Evolutionary conservation across 2,113 vertebrate genomes (phyloP), one percentile per base, ranked within the genome.

Genomic region (Corythaeola cristata): DNA sequence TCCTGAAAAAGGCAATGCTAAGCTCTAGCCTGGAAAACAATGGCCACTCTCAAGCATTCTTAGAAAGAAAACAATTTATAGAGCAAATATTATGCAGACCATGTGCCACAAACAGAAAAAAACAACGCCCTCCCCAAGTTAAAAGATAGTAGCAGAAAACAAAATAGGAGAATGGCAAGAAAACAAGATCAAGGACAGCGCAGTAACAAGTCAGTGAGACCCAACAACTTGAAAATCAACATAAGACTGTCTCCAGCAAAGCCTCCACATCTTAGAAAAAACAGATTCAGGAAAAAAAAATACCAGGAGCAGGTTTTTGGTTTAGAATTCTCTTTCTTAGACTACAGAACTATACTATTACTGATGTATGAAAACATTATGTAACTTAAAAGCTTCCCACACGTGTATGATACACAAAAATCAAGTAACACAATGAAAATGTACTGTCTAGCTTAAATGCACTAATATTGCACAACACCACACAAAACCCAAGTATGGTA

Each of bases 211-310:
- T 52, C 63, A 28, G 6, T 0, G 0, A 50, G 7, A 26, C 45
- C 71, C 45, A 73, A 37, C 39, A 80, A 66, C 24, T 32, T 59
- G 15, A 35, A 78, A 30, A 64, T 26, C 49, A 72, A 24, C 1
- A 0, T 6, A 75, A 15, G 2, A 33, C 7, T 1, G 2, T 5
- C 32, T 52, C 15, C 15, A 64, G 11, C 53, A 16, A 45, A 53
- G 24, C 50, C 5, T 35, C 35, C 3, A 37, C 2, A 2, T 17
- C 30, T 2, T 9, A 44, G 5, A 3, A 88, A 71, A 76, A 76
- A 64, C 3, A 58, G 13, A 47, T 41, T 4, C 24, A 73, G 15
- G 6, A 1, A 32, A 73, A 30, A 60, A 7, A 24, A 39, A 33
- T 0, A 64, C 4, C 4, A 4, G 4, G 5, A 73, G 9, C 2